Evolutionary conservation across 2,888 invertebrate species (phyloP).

Genomic region (Lasioglossum zephyrum): DNA sequence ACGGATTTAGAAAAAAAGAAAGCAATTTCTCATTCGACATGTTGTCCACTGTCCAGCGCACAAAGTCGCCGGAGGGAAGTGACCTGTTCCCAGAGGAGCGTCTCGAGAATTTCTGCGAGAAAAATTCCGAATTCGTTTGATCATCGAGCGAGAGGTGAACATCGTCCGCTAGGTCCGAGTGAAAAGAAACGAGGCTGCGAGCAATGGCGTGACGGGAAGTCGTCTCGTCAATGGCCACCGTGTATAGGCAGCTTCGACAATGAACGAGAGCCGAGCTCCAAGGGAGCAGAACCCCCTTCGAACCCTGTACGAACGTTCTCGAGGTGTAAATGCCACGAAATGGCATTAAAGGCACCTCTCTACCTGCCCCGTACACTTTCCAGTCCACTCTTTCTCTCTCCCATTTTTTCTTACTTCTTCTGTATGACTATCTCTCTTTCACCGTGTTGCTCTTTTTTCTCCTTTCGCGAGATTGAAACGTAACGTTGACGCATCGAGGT

Average conservation of each 20-base stretch:
- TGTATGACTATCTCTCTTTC: not conserved
- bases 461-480: slow-evolving; percentile 69
- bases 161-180: not conserved
- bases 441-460: not conserved
- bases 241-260: slow-evolving; percentile 59
- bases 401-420: not conserved
- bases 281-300: slow-evolving; percentile 47
- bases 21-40: not conserved
- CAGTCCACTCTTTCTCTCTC: not conserved
- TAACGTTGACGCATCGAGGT: slow-evolving; percentile 71
- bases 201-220: slow-evolving; percentile 79
- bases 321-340: slow-evolving; percentile 72
- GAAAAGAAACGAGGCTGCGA: slow-evolving; percentile 40
- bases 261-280: slow-evolving; percentile 36
- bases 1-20: too few relatives aligned
- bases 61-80: not conserved
- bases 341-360: slow-evolving; percentile 64
- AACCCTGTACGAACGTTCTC: slow-evolving; percentile 43
- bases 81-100: slow-evolving; percentile 38
- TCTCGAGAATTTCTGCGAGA: not conserved
- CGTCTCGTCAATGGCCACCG: slow-evolving; percentile 74
- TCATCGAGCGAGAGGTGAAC: slow-evolving; percentile 18
- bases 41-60: not conserved
- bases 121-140: slow-evolving; percentile 18
- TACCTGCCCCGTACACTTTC: slow-evolving; percentile 68